A percentile compares a stretch with the other conserved stretches of the same genome.
Conservation (phyloP, 2,888 invertebrate species). For the Meiosimyza decipiens region DNA sequence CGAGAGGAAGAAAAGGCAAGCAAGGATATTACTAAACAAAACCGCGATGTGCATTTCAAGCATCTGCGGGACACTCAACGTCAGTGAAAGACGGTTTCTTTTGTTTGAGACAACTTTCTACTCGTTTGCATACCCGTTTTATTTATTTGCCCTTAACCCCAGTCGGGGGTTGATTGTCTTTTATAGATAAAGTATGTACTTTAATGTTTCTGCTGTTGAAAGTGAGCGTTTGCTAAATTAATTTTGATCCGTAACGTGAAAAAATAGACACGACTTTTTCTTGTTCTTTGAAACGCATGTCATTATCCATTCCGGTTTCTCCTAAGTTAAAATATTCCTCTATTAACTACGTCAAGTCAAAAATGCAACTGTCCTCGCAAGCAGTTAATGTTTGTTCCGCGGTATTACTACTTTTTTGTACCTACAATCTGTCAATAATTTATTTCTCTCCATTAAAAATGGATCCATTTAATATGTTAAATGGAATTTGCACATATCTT, state of each 20-base stretch:
- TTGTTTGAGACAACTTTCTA: background rate
- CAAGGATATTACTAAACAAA: background rate
- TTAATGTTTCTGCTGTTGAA: background rate
- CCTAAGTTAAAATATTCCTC: no score
- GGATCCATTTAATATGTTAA: background rate
- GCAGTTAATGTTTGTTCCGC: no score
- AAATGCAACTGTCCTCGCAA: no score
- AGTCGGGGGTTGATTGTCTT: background rate
- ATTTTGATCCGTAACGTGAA: background rate
- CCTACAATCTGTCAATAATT: background rate
- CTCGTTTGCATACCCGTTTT: background rate
- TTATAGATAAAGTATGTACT: no score
- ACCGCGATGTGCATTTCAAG: conserved; percentile 16
- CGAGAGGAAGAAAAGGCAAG: background rate
- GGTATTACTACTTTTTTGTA: no score
- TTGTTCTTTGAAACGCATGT: no score
- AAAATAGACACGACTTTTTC: background rate
- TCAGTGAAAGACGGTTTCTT: background rate
- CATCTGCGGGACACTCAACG: background rate
- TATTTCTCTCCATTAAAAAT: background rate
- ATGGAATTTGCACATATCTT: background rate
- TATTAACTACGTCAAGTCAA: no score
- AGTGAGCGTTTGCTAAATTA: background rate
- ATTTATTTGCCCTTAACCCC: conserved; percentile 2
- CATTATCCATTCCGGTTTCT: no score